Base-by-base conservation (phyloP, 2,888 invertebrate species). In the Heliconius cydno region DNA sequence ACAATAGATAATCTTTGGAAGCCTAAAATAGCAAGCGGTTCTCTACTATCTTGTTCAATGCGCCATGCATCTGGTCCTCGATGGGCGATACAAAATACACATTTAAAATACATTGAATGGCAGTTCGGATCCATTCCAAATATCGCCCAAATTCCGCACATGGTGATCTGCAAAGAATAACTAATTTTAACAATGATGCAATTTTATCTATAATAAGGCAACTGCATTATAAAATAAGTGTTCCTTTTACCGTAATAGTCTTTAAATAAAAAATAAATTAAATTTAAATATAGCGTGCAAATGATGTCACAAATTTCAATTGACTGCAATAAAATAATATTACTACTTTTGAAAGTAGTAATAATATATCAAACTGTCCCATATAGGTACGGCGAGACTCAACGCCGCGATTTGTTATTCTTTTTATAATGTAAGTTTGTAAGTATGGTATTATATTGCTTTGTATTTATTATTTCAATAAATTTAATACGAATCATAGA, bases 61-160 rank as follows among this genome's bases (percentile, higher is more conserved):
- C 97, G 95, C 96, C 97, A 97, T 0, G 97, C 97, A 90, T 97
- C 97, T 0, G 97, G 97, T 0, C 97, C 97, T 78, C 97, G 95
- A 86, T 97, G 97, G 10, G 93, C 89, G 84, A 97, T 97, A 86
- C 96, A 96, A 19, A 95, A 91, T 86, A 97, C 97, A 80, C 96
- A 96, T 82, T 95, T 92, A 77, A 96, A 95, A 82, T 96, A 96
- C 70, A 95, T 92, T 63, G 95, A 94, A 82, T 95, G 93, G 57
- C 96, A 87, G 78, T 96, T 95, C 19, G 94, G 93, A 38, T 96
- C 94, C 46, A 96, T 89, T 34, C 97, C 97, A 89, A 97, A 97
- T 77, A 97, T 89, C 81, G 97, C 97, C 97, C 97, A 97, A 90
- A 97, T 97, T 82, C 97, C 97, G 88, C 97, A 97, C 97, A 97